phyloP scores from a whole-genome alignment of 2,888 invertebrate species.

The Troilus luridus region DNA sequence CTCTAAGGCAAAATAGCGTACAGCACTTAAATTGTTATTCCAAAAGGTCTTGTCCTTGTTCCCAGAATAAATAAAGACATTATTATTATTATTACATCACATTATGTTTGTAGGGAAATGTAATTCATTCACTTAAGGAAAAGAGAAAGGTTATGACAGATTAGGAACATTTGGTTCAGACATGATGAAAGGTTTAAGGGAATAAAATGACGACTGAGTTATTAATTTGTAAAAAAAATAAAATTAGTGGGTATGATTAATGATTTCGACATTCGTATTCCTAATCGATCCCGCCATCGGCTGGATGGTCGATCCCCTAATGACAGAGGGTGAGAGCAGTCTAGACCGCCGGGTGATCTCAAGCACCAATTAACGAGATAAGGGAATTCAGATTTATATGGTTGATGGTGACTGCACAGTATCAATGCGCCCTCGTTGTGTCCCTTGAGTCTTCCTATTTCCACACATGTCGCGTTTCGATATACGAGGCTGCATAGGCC shows the following conservation, averaged over 20 bases:
- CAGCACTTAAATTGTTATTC: too few species aligned
- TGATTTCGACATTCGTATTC: slow-evolving; percentile 3
- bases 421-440: not conserved
- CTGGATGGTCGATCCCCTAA: not conserved
- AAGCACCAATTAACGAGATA: not conserved
- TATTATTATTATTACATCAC: too few species aligned
- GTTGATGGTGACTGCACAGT: not conserved
- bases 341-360: not conserved
- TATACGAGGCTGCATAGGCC: too few species aligned
- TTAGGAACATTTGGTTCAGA: not conserved
- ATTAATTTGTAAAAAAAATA: not conserved
- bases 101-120: too few species aligned
- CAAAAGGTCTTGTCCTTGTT: too few species aligned
- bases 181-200: not conserved
- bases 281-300: not conserved
- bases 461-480: not conserved
- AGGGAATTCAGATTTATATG: not conserved
- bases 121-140: not conserved
- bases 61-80: too few species aligned
- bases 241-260: not conserved
- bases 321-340: not conserved
- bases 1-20: too few species aligned
- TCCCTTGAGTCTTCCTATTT: not conserved
- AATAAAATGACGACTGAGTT: not conserved
- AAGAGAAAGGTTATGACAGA: not conserved